A percentile compares a stretch with the other conserved stretches of the same genome.
These are phyloP conservation scores for Pollenia amentaria DNA, from an alignment of 2,888 invertebrate species.

Conservation along the genomic window DNA sequence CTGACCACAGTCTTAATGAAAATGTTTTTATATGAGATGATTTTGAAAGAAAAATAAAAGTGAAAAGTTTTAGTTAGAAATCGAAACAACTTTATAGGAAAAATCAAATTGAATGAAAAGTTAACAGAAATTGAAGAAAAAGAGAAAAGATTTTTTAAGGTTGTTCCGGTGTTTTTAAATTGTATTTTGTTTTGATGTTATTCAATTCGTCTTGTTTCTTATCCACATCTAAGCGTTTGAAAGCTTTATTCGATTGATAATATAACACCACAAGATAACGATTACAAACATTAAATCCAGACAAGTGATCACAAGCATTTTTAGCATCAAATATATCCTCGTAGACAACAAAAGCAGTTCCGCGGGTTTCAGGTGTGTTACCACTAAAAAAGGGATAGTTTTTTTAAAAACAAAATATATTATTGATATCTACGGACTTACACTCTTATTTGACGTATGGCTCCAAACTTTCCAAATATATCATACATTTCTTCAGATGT, in stretches of 20 bases:
- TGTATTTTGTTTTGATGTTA: conserved; percentile 97
- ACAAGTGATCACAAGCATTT: conserved; percentile 99
- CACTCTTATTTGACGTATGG: conserved; percentile 99
- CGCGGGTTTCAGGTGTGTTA: conserved; percentile 98
- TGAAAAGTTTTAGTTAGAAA: conserved; percentile 18
- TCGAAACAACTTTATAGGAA: conserved; percentile 11
- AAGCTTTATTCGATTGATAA: conserved; percentile 98
- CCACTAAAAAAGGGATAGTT: conserved; percentile 87
- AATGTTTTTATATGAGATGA: conserved; percentile 41
- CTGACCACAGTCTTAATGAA: conserved; percentile 47
- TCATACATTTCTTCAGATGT: conserved; percentile 99
- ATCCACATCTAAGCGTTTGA: conserved; percentile 97
- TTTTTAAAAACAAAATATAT: not conserved
- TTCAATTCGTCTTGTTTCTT: conserved; percentile 98
- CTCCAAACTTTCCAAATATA: conserved; percentile 99
- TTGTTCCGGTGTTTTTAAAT: conserved; percentile 86
- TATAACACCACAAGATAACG: conserved; percentile 99
- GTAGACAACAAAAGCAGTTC: conserved; percentile 99
- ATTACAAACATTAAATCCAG: conserved; percentile 99
- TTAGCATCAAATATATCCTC: conserved; percentile 99
- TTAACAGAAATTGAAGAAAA: conserved; percentile 11
- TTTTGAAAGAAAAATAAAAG: conserved; percentile 32
- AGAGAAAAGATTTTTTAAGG: conserved; percentile 45
- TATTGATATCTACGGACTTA: conserved; percentile 86
- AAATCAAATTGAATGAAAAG: not conserved